Evolutionary conservation across 2,797 vertebrate genomes (phyloP).

Genomic region (Dromococcyx pavoninus): DNA sequence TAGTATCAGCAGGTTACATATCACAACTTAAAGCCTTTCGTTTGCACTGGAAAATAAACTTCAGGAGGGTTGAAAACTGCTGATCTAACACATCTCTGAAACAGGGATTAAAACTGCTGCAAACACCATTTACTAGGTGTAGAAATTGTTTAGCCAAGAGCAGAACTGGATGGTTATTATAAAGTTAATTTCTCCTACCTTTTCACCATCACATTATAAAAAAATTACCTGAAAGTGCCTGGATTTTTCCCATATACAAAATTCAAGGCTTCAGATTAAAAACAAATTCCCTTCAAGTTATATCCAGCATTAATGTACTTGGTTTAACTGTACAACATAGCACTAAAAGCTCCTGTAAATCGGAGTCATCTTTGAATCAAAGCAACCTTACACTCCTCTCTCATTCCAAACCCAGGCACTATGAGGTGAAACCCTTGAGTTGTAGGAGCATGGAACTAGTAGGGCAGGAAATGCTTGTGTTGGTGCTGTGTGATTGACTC

Average conservation of each 20-base stretch:
- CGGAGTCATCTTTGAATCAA: not conserved
- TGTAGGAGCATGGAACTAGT: not conserved
- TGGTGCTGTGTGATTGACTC: not conserved
- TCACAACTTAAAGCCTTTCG: not conserved
- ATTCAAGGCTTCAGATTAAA: not conserved
- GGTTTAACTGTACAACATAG: not conserved
- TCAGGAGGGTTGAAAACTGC: not conserved
- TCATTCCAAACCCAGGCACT: not conserved
- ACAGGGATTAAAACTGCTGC: not conserved
- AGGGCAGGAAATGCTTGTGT: not conserved
- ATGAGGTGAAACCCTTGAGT: not conserved
- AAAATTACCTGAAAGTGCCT: not conserved
- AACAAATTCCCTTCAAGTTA: not conserved
- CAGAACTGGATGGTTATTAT: not conserved
- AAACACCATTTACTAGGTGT: not conserved
- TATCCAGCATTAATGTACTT: not conserved
- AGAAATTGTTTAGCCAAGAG: not conserved
- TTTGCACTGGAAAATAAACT: not conserved
- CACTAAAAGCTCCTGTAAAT: not conserved
- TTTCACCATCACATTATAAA: not conserved
- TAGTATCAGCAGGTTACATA: not conserved
- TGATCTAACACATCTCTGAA: not conserved
- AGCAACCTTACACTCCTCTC: not conserved
- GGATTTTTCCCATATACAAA: not conserved
- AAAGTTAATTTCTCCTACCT: not conserved